Percentiles rank a stretch among this genome's conserved stretches.
These are phyloP conservation scores for Thecocarcelia acutangulata DNA, from an alignment of 2,888 invertebrate genomes.

Conservation along the genomic window DNA sequence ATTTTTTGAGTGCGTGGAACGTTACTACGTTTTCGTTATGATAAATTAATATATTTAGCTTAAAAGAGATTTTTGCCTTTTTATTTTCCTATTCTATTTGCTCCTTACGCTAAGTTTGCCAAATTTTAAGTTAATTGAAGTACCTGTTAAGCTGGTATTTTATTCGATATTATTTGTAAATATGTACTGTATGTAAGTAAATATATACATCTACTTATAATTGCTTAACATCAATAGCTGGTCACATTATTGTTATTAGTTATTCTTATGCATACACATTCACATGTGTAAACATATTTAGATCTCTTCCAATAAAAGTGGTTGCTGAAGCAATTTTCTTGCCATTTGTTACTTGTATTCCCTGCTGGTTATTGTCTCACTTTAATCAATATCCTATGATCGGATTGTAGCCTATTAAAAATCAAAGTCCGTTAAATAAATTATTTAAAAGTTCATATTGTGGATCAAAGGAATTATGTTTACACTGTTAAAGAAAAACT, in stretches of 20 bases:
- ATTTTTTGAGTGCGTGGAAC: too few species aligned
- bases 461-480: constrained; percentile 31
- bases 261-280: too few species aligned
- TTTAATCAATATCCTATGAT: constrained; percentile 9
- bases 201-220: too few species aligned
- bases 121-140: too few species aligned
- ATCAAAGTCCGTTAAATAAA: not conserved
- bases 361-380: constrained; percentile 44
- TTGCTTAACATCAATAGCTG: constrained; percentile 11
- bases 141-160: too few species aligned
- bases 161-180: not conserved
- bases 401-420: constrained; percentile 15
- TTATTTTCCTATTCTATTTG: too few species aligned
- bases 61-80: too few species aligned
- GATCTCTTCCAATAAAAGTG: constrained; percentile 65
- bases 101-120: too few species aligned
- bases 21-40: too few species aligned
- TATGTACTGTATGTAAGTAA: not conserved
- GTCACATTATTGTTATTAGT: constrained; percentile 28
- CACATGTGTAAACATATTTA: constrained; percentile 22
- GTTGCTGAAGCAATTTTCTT: constrained; percentile 60
- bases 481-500: constrained; percentile 24
- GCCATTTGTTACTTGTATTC: constrained; percentile 61
- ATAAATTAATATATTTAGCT: too few species aligned
- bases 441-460: not conserved